Evolutionary conservation across 2,797 vertebrate species (phyloP).

Genomic region (Oreochromis mossambicus): DNA sequence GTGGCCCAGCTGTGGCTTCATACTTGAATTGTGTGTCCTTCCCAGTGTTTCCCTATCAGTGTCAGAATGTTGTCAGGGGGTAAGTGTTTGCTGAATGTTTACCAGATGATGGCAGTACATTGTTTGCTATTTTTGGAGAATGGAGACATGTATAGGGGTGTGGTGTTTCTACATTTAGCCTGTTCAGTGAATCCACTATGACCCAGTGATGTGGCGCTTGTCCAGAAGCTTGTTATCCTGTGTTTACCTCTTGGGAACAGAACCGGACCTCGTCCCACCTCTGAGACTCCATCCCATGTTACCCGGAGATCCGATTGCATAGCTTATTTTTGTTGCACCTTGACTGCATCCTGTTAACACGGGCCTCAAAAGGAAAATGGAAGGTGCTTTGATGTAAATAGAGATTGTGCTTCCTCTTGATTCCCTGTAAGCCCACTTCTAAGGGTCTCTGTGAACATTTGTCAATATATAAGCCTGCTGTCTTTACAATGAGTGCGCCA

Average conservation of each 20-base stretch:
- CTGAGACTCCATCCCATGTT: conserved; percentile 38
- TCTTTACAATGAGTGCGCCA: conserved; percentile 41
- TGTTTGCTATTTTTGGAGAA: conserved; percentile 70
- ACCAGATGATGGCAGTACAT: conserved; percentile 71
- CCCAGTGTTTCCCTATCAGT: conserved; percentile 62
- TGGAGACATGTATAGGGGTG: conserved; percentile 66
- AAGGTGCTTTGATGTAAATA: conserved; percentile 72
- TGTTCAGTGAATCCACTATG: conserved; percentile 56
- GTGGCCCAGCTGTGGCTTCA: conserved; percentile 14
- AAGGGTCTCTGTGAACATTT: conserved; percentile 53
- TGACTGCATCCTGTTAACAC: conserved; percentile 69
- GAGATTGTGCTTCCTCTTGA: conserved; percentile 58
- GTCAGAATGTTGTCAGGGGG: conserved; percentile 63
- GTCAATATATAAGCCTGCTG: conserved; percentile 61
- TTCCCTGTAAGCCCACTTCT: conserved; percentile 61
- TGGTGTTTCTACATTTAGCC: conserved; percentile 67
- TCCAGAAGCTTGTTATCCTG: conserved; percentile 63
- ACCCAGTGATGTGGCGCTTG: conserved; percentile 33
- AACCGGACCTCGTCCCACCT: conserved; percentile 44
- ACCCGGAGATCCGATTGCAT: conserved; percentile 66
- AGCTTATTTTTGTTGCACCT: conserved; percentile 72
- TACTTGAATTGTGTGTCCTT: conserved; percentile 39
- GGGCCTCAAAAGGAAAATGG: conserved; percentile 62
- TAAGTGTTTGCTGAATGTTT: conserved; percentile 70
- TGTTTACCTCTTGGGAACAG: conserved; percentile 73